These are phyloP conservation scores for Didymodactylos carnosus DNA, from an alignment of 2,888 invertebrate genomes.

Conservation along the genomic window DNA sequence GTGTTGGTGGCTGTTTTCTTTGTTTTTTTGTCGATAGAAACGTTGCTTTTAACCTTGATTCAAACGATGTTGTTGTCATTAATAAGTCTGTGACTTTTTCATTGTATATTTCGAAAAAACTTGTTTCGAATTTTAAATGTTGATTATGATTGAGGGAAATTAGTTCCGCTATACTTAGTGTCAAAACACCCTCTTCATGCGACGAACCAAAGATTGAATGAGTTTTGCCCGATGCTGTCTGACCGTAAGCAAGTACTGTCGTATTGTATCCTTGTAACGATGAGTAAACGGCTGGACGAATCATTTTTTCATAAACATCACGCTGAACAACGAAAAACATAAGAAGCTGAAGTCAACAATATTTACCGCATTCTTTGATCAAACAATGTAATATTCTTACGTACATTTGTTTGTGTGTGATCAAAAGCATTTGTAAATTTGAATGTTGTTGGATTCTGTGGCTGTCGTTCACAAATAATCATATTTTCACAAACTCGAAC, in stretches of 20 bases:
- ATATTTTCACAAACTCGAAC: neutral
- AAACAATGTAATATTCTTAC: no score
- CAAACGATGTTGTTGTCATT: neutral
- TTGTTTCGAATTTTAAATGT: neutral
- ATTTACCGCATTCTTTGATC: no score
- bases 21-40: neutral
- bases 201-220: neutral
- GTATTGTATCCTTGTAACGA: neutral
- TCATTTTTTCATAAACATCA: neutral
- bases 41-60: neutral
- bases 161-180: neutral
- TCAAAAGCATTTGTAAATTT: neutral
- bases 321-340: no score
- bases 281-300: neutral
- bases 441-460: neutral
- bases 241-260: neutral
- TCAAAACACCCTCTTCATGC: neutral
- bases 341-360: no score
- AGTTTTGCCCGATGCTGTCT: neutral
- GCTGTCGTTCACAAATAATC: neutral
- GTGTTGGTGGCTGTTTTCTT: neutral
- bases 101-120: neutral
- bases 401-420: neutral
- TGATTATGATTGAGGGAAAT: neutral
- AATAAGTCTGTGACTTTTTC: neutral